Percentiles rank a stretch among this genome's conserved stretches.
These are phyloP conservation scores for Heliconius hermathena DNA, from an alignment of 1,140 invertebrate genomes.

Conservation along the genomic window DNA sequence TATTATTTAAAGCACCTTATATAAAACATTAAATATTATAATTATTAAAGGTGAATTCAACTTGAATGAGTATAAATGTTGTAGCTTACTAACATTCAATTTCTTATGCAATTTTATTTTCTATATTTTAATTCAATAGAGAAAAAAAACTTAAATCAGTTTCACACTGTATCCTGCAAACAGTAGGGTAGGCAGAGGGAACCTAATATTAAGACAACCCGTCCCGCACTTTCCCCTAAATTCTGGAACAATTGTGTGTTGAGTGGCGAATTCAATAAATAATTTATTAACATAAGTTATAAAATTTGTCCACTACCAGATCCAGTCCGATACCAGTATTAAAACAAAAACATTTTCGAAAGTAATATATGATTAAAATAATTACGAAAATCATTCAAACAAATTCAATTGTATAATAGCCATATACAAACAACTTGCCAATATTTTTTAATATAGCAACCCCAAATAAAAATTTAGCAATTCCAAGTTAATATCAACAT, in stretches of 20 bases:
- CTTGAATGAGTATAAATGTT: background rate
- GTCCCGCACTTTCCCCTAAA: too few species aligned
- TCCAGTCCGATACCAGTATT: background rate
- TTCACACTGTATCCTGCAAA: too few species aligned
- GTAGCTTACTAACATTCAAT: background rate
- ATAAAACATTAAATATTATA: background rate
- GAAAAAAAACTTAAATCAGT: too few species aligned
- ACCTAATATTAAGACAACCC: too few species aligned
- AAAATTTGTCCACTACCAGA: too few species aligned
- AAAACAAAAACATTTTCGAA: background rate
- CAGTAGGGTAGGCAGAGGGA: too few species aligned
- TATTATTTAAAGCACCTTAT: background rate
- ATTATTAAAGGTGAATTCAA: background rate
- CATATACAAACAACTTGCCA: constrained; percentile 1
- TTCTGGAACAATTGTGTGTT: too few species aligned
- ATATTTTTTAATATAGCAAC: constrained; percentile 37
- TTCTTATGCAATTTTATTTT: background rate
- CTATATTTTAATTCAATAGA: too few species aligned
- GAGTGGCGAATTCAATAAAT: too few species aligned
- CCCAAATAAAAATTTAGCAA: constrained; percentile 29
- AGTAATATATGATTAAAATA: background rate
- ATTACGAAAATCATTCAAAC: background rate
- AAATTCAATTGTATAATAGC: constrained; percentile 17
- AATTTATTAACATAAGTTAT: too few species aligned
- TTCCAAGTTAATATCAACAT: constrained; percentile 43